A percentile compares a stretch with the other conserved stretches of the same genome.
These are phyloP conservation scores for Alosa sapidissima DNA, from an alignment of 2,797 vertebrate genomes.

Conservation along the genomic window DNA sequence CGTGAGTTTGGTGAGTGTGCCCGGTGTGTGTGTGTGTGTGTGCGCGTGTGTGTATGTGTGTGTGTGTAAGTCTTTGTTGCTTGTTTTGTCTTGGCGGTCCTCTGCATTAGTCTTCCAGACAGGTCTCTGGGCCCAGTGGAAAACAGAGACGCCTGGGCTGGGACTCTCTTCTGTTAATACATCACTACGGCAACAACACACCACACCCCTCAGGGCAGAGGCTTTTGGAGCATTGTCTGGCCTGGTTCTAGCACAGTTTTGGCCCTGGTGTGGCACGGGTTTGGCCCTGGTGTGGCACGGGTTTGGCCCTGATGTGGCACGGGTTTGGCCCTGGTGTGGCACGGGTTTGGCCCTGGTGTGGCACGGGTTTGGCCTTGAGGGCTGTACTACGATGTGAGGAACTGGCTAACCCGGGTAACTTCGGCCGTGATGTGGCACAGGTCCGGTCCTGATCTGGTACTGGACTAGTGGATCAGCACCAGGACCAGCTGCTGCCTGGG, in stretches of 20 bases:
- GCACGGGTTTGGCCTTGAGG: background rate
- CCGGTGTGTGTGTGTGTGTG: background rate
- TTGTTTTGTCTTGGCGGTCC: background rate
- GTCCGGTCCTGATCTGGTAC: background rate
- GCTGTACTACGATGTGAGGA: too few relatives aligned
- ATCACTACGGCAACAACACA: background rate
- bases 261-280: background rate
- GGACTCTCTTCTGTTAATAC: background rate
- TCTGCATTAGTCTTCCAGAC: conserved; percentile 41
- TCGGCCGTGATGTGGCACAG: background rate
- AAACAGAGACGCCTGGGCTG: background rate
- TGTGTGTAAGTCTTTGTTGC: background rate
- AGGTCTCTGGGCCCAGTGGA: conserved; percentile 55
- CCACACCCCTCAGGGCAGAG: background rate
- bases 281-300: background rate
- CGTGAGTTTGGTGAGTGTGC: background rate
- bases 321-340: background rate
- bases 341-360: background rate
- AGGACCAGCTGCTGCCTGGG: background rate
- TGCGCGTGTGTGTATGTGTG: background rate
- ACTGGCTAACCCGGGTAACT: background rate
- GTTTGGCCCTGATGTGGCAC: background rate
- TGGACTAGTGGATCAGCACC: background rate
- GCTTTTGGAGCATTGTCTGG: too few relatives aligned
- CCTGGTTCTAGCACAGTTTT: background rate